Evolutionary conservation across 2,113 vertebrate species (phyloP), one percentile per base, ranked within the genome.

Genomic region (Oreocharis arfaki): DNA sequence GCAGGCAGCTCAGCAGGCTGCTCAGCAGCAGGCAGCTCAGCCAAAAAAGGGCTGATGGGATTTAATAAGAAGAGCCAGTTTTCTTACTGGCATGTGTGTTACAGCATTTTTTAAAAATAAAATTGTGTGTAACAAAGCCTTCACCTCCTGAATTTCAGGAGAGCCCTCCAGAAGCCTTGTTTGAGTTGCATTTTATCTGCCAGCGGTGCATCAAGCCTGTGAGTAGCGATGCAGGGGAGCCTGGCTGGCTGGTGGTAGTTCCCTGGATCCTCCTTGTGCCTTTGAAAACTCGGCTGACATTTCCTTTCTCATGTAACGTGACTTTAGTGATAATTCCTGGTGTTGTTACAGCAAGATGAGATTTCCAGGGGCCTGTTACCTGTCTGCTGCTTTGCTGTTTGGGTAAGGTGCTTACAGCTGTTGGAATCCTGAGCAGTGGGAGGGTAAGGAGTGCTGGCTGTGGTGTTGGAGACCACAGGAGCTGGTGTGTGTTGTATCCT

Each of bases 81-180:
- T 95, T 80, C 69, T 71, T 81, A 9, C 50, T 70, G 68, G 65
- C 73, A 18, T 49, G 27, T 1, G 22, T 39, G 39, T 91, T 81
- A 69, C 70, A 50, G 52, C 77, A 49, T 92, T 93, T 95, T 97
- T 97, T 27, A 35, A 44, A 79, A 97, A 95, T 97, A 97, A 97
- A 97, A 96, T 85, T 41, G 75, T 61, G 11, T 17, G 12, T 92
- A 83, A 93, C 71, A 37, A 83, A 91, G n/a, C n/a, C 17, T 35
- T 52, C 16, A 52, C 39, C 32, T 64, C 49, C 68, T 10, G 8
- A 30, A 18, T 84, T 55, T 75, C 41, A 86, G 76, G 80, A 81
- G 21, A 50, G 19, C 21, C 6, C 17, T 91, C 16, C 6, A 47
- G 35, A 80, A 37, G 21, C 46, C 55, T 60, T 46, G 37, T 53